A percentile compares a stretch with the other conserved stretches of the same genome.
These are phyloP conservation scores for Dichetophora obliterata DNA, from an alignment of 2,888 invertebrate genomes.

Conservation along the genomic window DNA sequence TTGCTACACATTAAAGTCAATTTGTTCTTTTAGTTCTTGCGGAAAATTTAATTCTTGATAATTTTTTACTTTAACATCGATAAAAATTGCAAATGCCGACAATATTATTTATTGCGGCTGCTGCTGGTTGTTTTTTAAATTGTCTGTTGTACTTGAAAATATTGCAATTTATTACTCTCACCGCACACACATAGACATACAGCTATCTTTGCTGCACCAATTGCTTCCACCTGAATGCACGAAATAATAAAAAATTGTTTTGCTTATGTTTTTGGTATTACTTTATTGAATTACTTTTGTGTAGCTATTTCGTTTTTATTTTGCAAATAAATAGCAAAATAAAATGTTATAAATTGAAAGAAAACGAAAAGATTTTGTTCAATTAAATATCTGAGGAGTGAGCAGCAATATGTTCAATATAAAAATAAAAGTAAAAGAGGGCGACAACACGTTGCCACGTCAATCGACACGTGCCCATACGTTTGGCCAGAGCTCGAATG, in stretches of 20 bases:
- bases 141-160: neutral
- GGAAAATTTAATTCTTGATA: too few species aligned
- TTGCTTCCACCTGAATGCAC: conserved; percentile 42
- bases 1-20: too few species aligned
- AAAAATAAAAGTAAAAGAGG: conserved; percentile 70
- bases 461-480: conserved; percentile 51
- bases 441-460: conserved; percentile 67
- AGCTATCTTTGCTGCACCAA: neutral
- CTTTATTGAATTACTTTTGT: conserved; percentile 34
- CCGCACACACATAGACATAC: neutral
- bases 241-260: conserved; percentile 41
- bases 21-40: too few species aligned
- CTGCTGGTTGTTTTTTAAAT: too few species aligned
- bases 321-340: conserved; percentile 2
- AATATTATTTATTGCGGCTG: too few species aligned
- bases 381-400: neutral
- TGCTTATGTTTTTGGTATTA: conserved; percentile 19
- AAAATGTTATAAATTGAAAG: conserved; percentile 1
- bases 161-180: neutral
- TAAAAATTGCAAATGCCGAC: too few species aligned
- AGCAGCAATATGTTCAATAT: conserved; percentile 67
- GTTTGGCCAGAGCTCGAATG: conserved; percentile 50
- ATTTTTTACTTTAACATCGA: too few species aligned
- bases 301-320: neutral
- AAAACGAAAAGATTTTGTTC: conserved; percentile 9